phyloP scores from a whole-genome alignment of 2,888 invertebrate species.

The Conomelus anceps region DNA sequence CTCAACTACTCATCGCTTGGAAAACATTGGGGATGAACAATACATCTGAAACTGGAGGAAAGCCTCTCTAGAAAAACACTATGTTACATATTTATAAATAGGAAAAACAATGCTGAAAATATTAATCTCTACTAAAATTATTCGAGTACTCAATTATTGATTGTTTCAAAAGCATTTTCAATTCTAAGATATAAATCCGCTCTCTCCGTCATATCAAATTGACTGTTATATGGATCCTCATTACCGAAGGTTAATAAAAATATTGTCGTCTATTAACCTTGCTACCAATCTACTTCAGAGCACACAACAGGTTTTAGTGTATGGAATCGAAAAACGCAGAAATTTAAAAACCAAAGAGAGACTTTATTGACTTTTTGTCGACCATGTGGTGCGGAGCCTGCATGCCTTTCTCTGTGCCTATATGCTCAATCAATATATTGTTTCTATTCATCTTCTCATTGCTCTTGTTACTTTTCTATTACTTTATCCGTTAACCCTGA shows the following conservation, averaged over 20 bases:
- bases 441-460: neutral
- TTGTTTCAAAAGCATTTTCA: too few species aligned
- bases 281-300: neutral
- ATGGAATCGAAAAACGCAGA: neutral
- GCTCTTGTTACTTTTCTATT: neutral
- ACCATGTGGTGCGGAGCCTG: conserved; percentile 14
- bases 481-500: neutral
- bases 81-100: too few species aligned
- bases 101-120: too few species aligned
- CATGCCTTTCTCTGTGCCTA: conserved; percentile 23
- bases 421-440: neutral
- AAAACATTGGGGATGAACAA: too few species aligned
- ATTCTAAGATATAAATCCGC: too few species aligned
- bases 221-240: too few species aligned
- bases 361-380: neutral
- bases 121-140: too few species aligned
- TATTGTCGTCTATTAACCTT: neutral
- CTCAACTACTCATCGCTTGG: too few species aligned
- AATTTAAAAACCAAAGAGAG: neutral
- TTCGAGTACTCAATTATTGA: too few species aligned
- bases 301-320: neutral
- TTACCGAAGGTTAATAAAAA: too few species aligned
- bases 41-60: too few species aligned
- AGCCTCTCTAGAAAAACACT: too few species aligned
- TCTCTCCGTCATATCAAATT: neutral